phyloP scores from a whole-genome alignment of 2,113 vertebrate species.

The Colaptes auratus region DNA sequence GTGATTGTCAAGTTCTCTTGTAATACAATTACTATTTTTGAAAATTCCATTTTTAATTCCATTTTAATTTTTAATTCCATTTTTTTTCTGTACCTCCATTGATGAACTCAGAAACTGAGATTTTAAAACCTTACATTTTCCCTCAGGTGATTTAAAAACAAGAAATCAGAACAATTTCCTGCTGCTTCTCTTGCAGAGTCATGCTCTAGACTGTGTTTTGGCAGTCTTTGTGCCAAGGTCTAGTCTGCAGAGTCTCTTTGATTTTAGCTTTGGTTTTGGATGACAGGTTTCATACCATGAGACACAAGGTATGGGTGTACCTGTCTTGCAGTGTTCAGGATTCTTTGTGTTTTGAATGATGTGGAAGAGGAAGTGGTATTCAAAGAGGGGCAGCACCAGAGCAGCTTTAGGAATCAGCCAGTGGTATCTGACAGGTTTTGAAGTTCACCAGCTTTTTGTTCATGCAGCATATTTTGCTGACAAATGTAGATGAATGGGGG shows the following conservation, averaged over 20 bases:
- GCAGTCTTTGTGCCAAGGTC: background rate
- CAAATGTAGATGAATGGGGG: background rate
- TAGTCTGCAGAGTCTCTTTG: background rate
- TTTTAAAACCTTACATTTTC: background rate
- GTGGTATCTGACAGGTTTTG: background rate
- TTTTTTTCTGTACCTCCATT: background rate
- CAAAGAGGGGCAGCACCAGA: background rate
- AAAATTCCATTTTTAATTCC: background rate
- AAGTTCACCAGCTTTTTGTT: slow-evolving; percentile 9
- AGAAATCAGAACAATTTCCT: background rate
- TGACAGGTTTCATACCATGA: background rate
- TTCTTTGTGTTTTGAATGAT: background rate
- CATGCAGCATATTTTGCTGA: background rate
- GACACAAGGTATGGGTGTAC: background rate
- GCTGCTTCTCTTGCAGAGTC: background rate
- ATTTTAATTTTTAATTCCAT: background rate
- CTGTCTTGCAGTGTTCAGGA: background rate
- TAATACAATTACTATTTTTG: background rate
- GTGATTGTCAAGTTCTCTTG: background rate
- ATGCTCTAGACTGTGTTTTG: background rate
- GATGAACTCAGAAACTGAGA: background rate
- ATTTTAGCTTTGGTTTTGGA: background rate
- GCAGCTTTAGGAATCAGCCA: background rate
- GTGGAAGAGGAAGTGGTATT: background rate
- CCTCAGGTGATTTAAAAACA: background rate